Evolutionary conservation across 2,797 vertebrate species (phyloP).

Genomic region (Lithobates pipiens): DNA sequence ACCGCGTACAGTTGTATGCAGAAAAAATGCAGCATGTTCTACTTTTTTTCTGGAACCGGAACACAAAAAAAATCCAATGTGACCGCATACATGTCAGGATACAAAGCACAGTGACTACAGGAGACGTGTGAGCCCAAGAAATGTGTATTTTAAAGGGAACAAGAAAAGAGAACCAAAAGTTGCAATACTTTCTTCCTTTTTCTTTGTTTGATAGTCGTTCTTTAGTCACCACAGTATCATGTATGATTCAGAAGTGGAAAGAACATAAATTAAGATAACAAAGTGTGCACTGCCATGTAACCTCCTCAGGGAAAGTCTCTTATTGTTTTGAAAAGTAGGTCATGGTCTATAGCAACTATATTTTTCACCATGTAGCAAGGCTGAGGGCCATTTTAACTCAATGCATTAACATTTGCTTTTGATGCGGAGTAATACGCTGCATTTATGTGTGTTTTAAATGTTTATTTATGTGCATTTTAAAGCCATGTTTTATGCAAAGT

Average conservation of each 20-base stretch:
- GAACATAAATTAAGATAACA: not conserved
- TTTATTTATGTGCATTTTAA: too few species aligned
- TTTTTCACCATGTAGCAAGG: not conserved
- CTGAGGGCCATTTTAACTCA: not conserved
- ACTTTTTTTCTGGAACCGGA: too few species aligned
- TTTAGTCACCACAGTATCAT: not conserved
- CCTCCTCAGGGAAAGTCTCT: not conserved
- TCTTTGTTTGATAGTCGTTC: not conserved
- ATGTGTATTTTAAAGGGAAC: not conserved
- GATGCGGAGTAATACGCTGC: too few species aligned
- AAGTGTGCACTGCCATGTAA: not conserved
- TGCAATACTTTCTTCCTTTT: not conserved
- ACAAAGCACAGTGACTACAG: not conserved
- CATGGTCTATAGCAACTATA: not conserved
- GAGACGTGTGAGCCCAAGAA: not conserved
- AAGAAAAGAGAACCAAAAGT: not conserved
- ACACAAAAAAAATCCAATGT: not conserved
- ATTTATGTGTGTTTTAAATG: not conserved
- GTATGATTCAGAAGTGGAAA: not conserved
- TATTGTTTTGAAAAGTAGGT: not conserved
- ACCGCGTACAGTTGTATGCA: too few species aligned
- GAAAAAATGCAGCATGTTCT: too few species aligned
- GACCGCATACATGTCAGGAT: not conserved
- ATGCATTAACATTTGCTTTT: too few species aligned
- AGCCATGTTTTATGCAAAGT: too few species aligned